phyloP scores from a whole-genome alignment of 2,113 vertebrate genomes.

The Brachyistius frenatus region DNA sequence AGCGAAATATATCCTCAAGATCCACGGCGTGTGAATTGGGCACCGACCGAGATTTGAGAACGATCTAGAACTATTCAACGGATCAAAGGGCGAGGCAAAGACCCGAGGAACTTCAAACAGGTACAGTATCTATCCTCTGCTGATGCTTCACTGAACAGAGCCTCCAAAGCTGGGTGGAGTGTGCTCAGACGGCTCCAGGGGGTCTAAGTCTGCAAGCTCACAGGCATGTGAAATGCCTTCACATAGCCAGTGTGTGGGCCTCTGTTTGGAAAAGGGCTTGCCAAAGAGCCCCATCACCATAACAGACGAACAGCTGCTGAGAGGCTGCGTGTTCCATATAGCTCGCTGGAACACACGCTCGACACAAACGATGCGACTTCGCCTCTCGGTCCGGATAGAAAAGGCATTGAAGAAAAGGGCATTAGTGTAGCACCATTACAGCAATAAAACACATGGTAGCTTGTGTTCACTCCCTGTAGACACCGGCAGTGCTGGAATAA shows the following conservation, averaged over 20 bases:
- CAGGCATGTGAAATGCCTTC: constrained; percentile 73
- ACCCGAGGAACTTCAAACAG: constrained; percentile 35
- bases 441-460: not conserved
- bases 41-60: not conserved
- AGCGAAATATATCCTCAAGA: constrained; percentile 4
- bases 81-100: constrained; percentile 17
- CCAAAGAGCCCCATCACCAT: constrained; percentile 72
- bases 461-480: not conserved
- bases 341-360: constrained; percentile 35
- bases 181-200: constrained; percentile 63
- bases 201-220: constrained; percentile 69
- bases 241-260: constrained; percentile 67
- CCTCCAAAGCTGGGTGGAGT: constrained; percentile 58
- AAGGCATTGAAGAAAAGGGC: constrained; percentile 6
- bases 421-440: constrained; percentile 2
- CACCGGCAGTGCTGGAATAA: not conserved
- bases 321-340: constrained; percentile 56
- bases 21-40: constrained; percentile 3
- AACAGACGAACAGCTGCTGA: constrained; percentile 73
- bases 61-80: constrained; percentile 23
- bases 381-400: constrained; percentile 20
- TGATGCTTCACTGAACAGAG: constrained; percentile 46
- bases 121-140: constrained; percentile 8
- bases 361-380: constrained; percentile 27
- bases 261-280: constrained; percentile 75